Conservation (phyloP, 1,140 invertebrate species). For the Drosophila fuyamai region DNA sequence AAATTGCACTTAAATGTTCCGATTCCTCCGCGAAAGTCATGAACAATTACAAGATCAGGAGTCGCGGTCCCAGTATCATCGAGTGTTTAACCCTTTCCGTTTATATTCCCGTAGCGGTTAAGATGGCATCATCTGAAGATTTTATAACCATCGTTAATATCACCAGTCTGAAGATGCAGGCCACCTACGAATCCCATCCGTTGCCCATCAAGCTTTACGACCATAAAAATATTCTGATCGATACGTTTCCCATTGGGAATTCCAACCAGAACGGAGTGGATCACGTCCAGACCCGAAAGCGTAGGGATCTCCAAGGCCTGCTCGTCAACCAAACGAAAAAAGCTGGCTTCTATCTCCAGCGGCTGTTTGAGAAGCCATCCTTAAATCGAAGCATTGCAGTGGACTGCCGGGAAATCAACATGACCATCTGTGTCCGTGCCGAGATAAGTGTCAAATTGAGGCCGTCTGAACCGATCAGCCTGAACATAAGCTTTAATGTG, state of each 20-base stretch:
- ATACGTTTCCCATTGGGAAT: conserved; percentile 56
- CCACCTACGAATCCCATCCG: conserved; percentile 68
- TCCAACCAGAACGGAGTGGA: conserved; percentile 47
- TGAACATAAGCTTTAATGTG: conserved; percentile 72
- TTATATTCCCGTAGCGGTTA: conserved; percentile 74
- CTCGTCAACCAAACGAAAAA: conserved; percentile 75
- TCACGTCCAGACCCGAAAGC: conserved; percentile 65
- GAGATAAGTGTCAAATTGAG: conserved; percentile 72
- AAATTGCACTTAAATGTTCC: conserved; percentile 72
- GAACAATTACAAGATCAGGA: conserved; percentile 79
- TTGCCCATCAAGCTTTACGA: conserved; percentile 62
- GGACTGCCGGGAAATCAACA: conserved; percentile 74
- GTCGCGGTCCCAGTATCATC: conserved; percentile 75
- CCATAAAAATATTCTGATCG: conserved; percentile 69
- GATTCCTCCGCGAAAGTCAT: conserved; percentile 62
- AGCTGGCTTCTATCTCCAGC: conserved; percentile 69
- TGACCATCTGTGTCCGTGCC: conserved; percentile 71
- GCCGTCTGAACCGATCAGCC: conserved; percentile 65
- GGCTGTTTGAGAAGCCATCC: conserved; percentile 50
- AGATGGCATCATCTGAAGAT: conserved; percentile 49
- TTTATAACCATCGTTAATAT: conserved; percentile 71
- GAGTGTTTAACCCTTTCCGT: conserved; percentile 69
- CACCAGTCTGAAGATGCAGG: conserved; percentile 70
- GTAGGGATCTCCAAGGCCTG: conserved; percentile 56
- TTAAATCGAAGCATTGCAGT: conserved; percentile 83